Percentiles rank a stretch among this genome's conserved stretches.
Conservation (phyloP, 2,113 vertebrate species). For the Dipodomys stephensi region DNA sequence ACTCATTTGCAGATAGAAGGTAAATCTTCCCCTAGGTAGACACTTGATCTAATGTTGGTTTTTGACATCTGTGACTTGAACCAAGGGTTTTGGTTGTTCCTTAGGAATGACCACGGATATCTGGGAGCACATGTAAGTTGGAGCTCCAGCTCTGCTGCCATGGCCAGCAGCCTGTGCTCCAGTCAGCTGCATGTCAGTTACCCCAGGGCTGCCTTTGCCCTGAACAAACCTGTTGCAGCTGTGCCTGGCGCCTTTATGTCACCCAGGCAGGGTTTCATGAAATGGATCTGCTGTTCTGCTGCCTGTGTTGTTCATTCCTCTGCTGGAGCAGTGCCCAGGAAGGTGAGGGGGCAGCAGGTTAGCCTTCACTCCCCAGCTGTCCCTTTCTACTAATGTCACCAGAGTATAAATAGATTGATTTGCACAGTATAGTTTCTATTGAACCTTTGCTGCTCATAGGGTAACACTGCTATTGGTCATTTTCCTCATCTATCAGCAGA, state of each 20-base stretch:
- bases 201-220: slow-evolving; percentile 20
- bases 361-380: slow-evolving; percentile 82
- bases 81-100: not conserved
- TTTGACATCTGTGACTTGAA: not conserved
- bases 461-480: not conserved
- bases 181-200: not conserved
- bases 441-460: not conserved
- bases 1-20: not conserved
- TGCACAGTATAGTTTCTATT: not conserved
- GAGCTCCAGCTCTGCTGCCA: not conserved
- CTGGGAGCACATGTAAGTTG: not conserved
- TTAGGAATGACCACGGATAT: not conserved
- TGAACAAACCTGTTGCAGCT: slow-evolving; percentile 56
- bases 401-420: slow-evolving; percentile 82
- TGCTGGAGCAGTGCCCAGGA: slow-evolving; percentile 75
- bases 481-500: not conserved
- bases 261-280: slow-evolving; percentile 70
- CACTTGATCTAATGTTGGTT: not conserved
- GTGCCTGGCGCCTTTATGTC: slow-evolving; percentile 58
- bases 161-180: not conserved
- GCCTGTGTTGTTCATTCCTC: slow-evolving; percentile 65
- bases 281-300: slow-evolving; percentile 67
- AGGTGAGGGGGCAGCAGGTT: slow-evolving; percentile 76
- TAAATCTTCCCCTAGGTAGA: not conserved
- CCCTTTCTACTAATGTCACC: slow-evolving; percentile 78